Evolutionary conservation across 2,113 vertebrate genomes (phyloP), one percentile per base, ranked within the genome.

Genomic region (Silurus meridionalis): DNA sequence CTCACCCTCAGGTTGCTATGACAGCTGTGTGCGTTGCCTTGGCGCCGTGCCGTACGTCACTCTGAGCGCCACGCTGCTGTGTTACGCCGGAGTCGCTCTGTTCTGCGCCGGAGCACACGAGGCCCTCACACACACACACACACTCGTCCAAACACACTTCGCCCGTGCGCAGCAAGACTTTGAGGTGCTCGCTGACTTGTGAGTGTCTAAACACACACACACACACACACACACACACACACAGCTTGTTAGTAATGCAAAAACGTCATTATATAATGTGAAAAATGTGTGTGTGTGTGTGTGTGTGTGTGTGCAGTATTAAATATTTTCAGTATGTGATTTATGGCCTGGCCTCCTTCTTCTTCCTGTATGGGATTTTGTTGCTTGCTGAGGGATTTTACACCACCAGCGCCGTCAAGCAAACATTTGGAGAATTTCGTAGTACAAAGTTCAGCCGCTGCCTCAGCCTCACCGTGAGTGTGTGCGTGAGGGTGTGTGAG

Each of bases 341-440:
- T 95, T 99, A 99, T 13, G 98, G 98, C 88, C 96, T 97, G 88
- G 98, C 98, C 48, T 96, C 97, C 50, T 99, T 99, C 96, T 99
- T 99, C 96, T 99, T 99, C 96, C 96, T 99, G 91, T 99, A 96
- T 15, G 97, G 98, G 88, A 95, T 98, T 89, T 94, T 99, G 93
- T 94, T 99, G 91, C 92, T 99, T 95, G 98, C 98, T 6, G 98
- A 99, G 95, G 98, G 98, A 71, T 99, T 99, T 95, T 99, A 99
- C 94, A 96, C 97, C 92, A 99, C 98, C 0, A 97, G 97, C 0
- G 98, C 98, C 5, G 97, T 99, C 89, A 98, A 97, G 94, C 97
- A 99, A 95, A 97, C 97, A 86, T 98, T 98, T 71, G 98, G 98
- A 85, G 98, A 99, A 94, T 99, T 98, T 95, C 96, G 95, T 94